Conservation (phyloP, 1,140 invertebrate species). For the Danaus melanippus region DNA sequence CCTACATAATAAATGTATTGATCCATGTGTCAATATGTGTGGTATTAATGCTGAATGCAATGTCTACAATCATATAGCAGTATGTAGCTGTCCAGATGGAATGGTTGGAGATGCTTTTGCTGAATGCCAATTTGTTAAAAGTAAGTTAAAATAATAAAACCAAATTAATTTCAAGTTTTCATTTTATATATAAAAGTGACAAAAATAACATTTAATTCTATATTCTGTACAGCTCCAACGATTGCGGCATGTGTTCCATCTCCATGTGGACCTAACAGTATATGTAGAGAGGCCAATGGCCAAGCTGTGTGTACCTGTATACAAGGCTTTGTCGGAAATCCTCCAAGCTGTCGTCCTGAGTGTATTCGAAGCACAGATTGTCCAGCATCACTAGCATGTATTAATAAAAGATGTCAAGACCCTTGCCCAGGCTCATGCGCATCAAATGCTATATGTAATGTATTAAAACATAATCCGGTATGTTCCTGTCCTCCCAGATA, state of each 20-base stretch:
- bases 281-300: conserved; percentile 77
- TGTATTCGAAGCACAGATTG: conserved; percentile 84
- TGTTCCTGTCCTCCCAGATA: conserved; percentile 79
- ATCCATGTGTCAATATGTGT: conserved; percentile 82
- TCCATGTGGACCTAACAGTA: conserved; percentile 84
- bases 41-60: conserved; percentile 76
- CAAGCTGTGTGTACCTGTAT: conserved; percentile 81
- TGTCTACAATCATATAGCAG: conserved; percentile 78
- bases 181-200: not conserved
- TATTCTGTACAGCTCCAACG: conserved; percentile 32
- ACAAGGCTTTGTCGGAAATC: conserved; percentile 77
- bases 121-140: conserved; percentile 62
- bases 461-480: conserved; percentile 83
- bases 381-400: conserved; percentile 76
- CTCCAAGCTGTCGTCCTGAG: conserved; percentile 81
- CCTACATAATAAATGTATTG: conserved; percentile 79
- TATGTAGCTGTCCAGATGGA: conserved; percentile 75
- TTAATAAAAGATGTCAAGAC: conserved; percentile 83
- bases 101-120: conserved; percentile 77
- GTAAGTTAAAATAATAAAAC: conserved; percentile 33
- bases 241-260: conserved; percentile 76
- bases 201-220: too few relatives aligned
- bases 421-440: conserved; percentile 85
- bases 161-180: not conserved
- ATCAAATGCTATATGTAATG: conserved; percentile 78